Evolutionary conservation across 2,113 vertebrate genomes (phyloP).

Genomic region (Mustela lutreola): DNA sequence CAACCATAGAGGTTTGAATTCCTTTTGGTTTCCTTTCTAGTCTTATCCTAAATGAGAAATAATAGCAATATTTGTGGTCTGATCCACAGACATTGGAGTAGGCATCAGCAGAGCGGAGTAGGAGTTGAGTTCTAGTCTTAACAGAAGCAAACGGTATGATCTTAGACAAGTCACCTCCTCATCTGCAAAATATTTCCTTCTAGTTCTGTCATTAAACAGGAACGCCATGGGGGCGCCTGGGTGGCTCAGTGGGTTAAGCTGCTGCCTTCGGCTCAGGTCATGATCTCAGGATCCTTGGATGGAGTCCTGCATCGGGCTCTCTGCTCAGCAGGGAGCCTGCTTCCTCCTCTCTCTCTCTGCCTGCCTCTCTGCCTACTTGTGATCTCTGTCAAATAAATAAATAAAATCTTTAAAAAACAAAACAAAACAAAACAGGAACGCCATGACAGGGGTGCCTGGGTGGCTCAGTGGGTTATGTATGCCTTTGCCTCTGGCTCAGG

Average conservation of each 20-base stretch:
- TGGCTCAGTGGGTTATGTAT: too few species aligned
- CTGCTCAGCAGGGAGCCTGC: too few species aligned
- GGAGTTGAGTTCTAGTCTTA: background rate
- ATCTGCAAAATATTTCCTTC: background rate
- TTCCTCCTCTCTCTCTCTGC: too few species aligned
- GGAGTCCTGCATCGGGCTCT: too few species aligned
- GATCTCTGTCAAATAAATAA: too few species aligned
- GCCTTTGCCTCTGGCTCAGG: too few species aligned
- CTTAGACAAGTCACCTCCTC: conserved; percentile 27
- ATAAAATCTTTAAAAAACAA: too few species aligned
- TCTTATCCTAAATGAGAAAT: background rate
- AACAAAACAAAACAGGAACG: background rate
- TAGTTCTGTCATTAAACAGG: conserved; percentile 15
- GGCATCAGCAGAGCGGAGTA: background rate
- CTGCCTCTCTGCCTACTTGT: too few species aligned
- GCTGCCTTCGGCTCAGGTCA: too few species aligned
- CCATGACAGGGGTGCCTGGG: background rate
- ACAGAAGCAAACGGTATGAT: background rate
- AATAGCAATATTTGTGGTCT: background rate
- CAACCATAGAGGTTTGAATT: background rate
- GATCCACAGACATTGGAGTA: background rate
- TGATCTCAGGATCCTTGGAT: too few species aligned
- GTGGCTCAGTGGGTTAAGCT: too few species aligned
- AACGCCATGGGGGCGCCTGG: background rate
- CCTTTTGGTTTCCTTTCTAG: background rate